Percentiles rank a stretch among this genome's conserved stretches.
These are phyloP conservation scores for Temnothorax longispinosus DNA, from an alignment of 1,140 invertebrate species.

Conservation along the genomic window DNA sequence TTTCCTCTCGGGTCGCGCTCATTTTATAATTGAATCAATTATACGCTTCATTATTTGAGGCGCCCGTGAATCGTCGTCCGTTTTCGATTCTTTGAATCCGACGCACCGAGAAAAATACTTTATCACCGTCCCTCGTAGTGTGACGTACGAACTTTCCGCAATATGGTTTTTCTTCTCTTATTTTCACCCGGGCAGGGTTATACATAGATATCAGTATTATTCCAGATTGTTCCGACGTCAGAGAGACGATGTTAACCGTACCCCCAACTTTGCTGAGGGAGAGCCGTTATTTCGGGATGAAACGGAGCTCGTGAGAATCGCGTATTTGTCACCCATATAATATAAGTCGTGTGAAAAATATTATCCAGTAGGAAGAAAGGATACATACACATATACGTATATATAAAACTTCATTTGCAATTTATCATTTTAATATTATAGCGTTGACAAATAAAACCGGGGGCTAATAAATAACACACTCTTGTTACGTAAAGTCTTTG, in stretches of 20 bases:
- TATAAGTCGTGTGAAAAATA: slow-evolving; percentile 29
- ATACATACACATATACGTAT: background rate
- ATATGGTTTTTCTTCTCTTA: slow-evolving; percentile 27
- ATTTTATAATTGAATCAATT: slow-evolving; percentile 54
- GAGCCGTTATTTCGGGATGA: background rate
- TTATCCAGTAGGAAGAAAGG: background rate
- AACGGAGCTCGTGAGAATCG: background rate
- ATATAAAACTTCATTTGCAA: background rate
- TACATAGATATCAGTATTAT: slow-evolving; percentile 30
- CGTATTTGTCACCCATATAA: slow-evolving; percentile 9
- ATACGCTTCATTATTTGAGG: slow-evolving; percentile 17
- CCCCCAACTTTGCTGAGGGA: background rate
- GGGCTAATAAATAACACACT: background rate
- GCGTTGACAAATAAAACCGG: background rate
- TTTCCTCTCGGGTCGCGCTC: background rate
- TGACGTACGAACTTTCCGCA: background rate
- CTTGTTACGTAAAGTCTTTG: slow-evolving; percentile 1
- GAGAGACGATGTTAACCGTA: background rate
- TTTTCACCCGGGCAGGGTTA: background rate
- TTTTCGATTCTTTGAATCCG: background rate
- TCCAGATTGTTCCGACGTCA: slow-evolving; percentile 18
- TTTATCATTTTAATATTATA: background rate
- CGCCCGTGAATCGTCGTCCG: background rate
- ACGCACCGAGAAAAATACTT: background rate
- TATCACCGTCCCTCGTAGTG: slow-evolving; percentile 3